phyloP scores from a whole-genome alignment of 2,888 invertebrate species.

The Pimpla rufipes region DNA sequence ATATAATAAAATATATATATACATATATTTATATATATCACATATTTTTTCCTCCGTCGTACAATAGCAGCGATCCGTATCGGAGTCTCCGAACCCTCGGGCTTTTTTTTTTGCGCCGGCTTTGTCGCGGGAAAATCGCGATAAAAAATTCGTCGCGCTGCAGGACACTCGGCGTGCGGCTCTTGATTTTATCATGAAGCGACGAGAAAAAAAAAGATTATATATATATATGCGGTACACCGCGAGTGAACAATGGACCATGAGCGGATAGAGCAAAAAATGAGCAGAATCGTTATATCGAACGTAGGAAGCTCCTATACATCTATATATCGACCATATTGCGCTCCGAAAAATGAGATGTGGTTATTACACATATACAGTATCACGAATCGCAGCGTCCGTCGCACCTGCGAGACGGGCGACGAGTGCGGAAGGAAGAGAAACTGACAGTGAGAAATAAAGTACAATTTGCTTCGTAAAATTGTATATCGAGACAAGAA shows the following conservation, averaged over 20 bases:
- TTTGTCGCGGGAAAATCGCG: conserved; percentile 1
- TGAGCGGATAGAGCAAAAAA: not conserved
- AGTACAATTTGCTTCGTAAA: too few species aligned
- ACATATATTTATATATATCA: not conserved
- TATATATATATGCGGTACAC: too few species aligned
- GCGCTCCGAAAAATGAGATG: conserved; percentile 9
- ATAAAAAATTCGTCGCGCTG: not conserved
- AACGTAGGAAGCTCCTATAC: conserved; percentile 12
- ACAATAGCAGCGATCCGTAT: conserved; percentile 10
- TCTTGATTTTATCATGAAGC: not conserved
- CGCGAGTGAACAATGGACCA: not conserved
- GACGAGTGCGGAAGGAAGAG: not conserved
- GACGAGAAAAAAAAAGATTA: not conserved
- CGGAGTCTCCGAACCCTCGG: not conserved
- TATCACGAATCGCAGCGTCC: not conserved
- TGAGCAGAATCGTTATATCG: not conserved
- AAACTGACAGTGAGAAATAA: not conserved
- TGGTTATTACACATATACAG: conserved; percentile 12
- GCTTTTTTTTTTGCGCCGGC: not conserved
- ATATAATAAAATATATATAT: too few species aligned
- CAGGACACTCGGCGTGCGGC: not conserved
- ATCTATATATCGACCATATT: conserved; percentile 18
- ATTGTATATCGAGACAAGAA: too few species aligned
- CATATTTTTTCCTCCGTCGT: conserved; percentile 19
- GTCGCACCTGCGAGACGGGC: conserved; percentile 4